Evolutionary conservation across 1,140 invertebrate genomes (phyloP), one percentile per base, ranked within the genome.

Genomic region (Plutomurus gul): DNA sequence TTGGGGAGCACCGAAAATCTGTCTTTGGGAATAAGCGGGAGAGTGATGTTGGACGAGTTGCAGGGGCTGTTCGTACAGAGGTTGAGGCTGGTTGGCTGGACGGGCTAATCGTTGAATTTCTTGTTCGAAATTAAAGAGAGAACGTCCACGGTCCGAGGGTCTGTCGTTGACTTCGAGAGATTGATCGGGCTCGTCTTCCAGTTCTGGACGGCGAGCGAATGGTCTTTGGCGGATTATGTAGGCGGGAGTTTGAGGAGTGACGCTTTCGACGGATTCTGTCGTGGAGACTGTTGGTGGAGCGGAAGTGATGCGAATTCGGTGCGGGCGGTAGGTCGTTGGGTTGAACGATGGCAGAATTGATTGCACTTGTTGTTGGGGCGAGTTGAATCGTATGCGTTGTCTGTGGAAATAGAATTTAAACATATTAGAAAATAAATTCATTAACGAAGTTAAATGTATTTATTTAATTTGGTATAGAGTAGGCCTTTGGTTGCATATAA

Each of bases 61-160:
- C 16, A 60, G 56, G 7, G 56, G 74, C 79, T 40, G 60, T 40
- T 40, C 37, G 78, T 75, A 77, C 86, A 16, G 84, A 85, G 46
- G 84, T 65, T 60, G 88, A 87, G 4, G 87, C 84, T 40, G 87
- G 75, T 60, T 86, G 85, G 27, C 20, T 72, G 79, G 75, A 47
- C 75, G 78, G 85, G 37, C 85, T 84, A 22, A 85, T 82, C 10
- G 86, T 86, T 37, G 88, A 30, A 83, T 39, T 78, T 83, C 82
- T 10, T 37, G 37, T 10, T 83, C 51, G 75, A 83, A 83, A 40
- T 79, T 79, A 75, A 79, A 82, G 8, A 82, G 75, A 60, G 72
- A 56, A 40, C 81, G 70, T 47, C 82, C 75, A 25, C 56, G 60
- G 22, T 60, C 56, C 1, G 37, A 16, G 33, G 60, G 16, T 16